These are phyloP conservation scores for Calidris pugnax DNA, from an alignment of 2,113 vertebrate genomes.

Conservation along the genomic window DNA sequence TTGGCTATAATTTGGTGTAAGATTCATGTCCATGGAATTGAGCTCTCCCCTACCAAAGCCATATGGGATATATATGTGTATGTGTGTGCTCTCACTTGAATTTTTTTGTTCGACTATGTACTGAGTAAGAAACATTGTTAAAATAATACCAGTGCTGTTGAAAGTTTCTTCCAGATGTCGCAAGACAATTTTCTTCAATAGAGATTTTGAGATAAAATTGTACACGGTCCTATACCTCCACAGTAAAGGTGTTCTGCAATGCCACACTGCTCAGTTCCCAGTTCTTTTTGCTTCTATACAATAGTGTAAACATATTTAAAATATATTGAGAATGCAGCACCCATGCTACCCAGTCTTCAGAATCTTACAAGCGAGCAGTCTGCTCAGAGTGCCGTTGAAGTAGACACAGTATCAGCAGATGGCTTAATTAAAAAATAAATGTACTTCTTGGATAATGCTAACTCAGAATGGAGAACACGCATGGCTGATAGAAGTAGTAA, in stretches of 20 bases:
- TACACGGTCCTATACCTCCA: neutral
- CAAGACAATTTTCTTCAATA: neutral
- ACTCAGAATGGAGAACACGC: neutral
- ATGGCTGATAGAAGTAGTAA: neutral
- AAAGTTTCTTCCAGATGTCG: neutral
- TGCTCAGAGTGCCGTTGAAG: neutral
- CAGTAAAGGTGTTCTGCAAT: neutral
- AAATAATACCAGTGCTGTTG: neutral
- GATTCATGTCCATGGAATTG: neutral
- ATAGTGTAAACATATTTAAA: neutral
- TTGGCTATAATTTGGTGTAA: neutral
- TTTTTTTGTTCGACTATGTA: neutral
- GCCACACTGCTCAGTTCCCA: neutral
- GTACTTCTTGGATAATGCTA: neutral
- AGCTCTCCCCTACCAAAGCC: fast-evolving
- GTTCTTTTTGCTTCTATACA: neutral
- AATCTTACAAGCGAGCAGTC: neutral
- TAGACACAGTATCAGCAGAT: neutral
- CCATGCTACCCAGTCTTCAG: neutral
- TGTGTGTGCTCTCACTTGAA: neutral
- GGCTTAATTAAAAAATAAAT: neutral
- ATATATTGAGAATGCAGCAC: neutral
- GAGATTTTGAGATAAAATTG: neutral
- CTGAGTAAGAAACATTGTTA: neutral
- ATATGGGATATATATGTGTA: too few relatives aligned